A percentile compares a stretch with the other conserved stretches of the same genome.
These are phyloP conservation scores for Ammospiza caudacuta DNA, from an alignment of 2,113 vertebrate species.

Conservation along the genomic window DNA sequence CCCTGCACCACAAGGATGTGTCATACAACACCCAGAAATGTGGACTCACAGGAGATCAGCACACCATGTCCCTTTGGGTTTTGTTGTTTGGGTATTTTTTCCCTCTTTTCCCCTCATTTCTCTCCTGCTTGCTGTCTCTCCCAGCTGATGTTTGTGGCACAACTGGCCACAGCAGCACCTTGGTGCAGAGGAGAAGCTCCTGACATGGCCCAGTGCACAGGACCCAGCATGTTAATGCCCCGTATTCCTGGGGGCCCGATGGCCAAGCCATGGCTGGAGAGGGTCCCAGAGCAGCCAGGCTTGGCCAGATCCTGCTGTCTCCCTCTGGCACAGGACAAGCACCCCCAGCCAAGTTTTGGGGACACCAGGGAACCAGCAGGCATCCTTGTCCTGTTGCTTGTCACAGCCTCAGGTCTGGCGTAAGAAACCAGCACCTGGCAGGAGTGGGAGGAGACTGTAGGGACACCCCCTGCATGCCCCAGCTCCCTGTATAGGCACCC, in stretches of 20 bases:
- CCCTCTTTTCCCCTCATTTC: neutral
- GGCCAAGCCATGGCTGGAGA: neutral
- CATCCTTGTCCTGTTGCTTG: neutral
- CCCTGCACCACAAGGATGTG: neutral
- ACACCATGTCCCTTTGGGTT: neutral
- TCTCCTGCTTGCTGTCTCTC: neutral
- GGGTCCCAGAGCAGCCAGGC: neutral
- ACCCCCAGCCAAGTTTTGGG: accelerated
- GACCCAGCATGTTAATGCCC: neutral
- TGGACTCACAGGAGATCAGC: accelerated
- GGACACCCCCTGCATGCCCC: neutral
- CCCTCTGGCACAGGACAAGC: accelerated
- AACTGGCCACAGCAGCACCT: neutral
- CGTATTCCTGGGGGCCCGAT: accelerated
- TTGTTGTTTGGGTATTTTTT: neutral
- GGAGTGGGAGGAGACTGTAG: neutral
- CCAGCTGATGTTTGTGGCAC: neutral
- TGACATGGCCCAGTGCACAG: accelerated
- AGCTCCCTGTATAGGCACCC: neutral
- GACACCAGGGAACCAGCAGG: neutral
- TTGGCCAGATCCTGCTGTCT: neutral
- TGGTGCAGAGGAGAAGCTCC: neutral
- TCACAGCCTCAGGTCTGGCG: accelerated
- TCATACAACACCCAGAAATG: neutral
- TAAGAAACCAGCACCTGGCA: neutral